Evolutionary conservation across 2,113 vertebrate genomes (phyloP), one percentile per base, ranked within the genome.

Genomic region (Pseudopipra pipra): DNA sequence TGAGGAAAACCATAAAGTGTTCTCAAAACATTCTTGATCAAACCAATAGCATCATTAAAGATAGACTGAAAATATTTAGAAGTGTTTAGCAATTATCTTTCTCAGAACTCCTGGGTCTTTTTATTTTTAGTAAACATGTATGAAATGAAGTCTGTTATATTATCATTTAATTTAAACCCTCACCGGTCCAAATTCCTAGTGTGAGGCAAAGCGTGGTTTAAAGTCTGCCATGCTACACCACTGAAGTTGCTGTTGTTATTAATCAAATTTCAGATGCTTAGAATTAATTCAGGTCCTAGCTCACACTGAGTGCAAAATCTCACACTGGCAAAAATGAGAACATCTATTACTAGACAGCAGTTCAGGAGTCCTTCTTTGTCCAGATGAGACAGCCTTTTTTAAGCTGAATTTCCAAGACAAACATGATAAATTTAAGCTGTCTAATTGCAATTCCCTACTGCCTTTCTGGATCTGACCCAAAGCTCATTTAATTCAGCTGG

Each of bases 371-470:
- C 85, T 82, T 66, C 61, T 5, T 0, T 17, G 49, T 75, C 37
- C 54, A 75, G 47, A 92, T 75, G 81, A 87, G 66, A 76, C 70
- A 76, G 70, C 4, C 13, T 85, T 93, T 76, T 70, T 23, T 87
- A 81, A 93, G 82, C 2, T 43, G 30, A 87, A 71, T 83, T 94
- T 91, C 85, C 90, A 85, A 91, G 67, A 79, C 46, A 93, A 93
- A 80, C 59, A 71, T 51, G 71, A 87, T 89, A 96, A 85, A 14
- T 79, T 93, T 85, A 63, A 95, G 88, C 62, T 58, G 78, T 62
- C 74, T 95, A 67, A 83, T 65, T 87, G 41, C 44, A 93, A 68
- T 87, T 97, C 82, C 82, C 82, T 88, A 41, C 67, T 93, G 94
- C 51, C 33, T 85, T 83, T 79, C 63, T 95, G 93, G 87, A 85